Evolutionary conservation across 2,797 vertebrate species (phyloP), one percentile per base, ranked within the genome.

Genomic region (Manis javanica): DNA sequence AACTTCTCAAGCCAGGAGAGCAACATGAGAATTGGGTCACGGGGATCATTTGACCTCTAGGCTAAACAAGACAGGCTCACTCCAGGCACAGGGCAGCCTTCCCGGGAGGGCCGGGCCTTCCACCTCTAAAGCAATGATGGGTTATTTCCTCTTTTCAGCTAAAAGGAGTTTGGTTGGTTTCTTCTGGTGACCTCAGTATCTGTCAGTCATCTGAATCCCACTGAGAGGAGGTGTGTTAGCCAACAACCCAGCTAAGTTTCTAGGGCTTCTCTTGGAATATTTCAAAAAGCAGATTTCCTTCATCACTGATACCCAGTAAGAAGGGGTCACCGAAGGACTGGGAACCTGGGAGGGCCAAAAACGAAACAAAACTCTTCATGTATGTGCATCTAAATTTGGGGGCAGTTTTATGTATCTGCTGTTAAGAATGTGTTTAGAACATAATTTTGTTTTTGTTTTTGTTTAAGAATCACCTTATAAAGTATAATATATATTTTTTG

Each of bases 391-490:
- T 96, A 97, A 95, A 94, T 97, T 93, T 71, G 64, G 66, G 92
- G 96, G 90, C 63, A 82, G 93, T 97, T 96, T 97, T 98, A 94
- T 88, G 97, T 97, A 81, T 94, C 42, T 95, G 86, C 90, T 57
- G 90, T 75, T 46, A 82, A 96, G 98, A 95, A 94, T 77, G 88
- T 97, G 92, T 98, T 94, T 21, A 90, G 90, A 95, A 86, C 90
- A 87, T 89, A 57, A 94, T 95, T 98, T 94, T 97, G 97, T 87
- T 86, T 89, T 98, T 96, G 87, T 98, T 97, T 92, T 97, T 97
- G 98, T 18, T 98, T 91, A 98, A 98, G 75, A 77, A 98, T 98
- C 98, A 99, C 98, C 98, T 99, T 98, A 98, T 96, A 90, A 78
- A 98, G 96, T 97, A 97, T 93, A 97, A 96, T 97, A 98, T 98